Evolutionary conservation across 2,888 invertebrate species (phyloP).

Genomic region (Autographa pulchrina): DNA sequence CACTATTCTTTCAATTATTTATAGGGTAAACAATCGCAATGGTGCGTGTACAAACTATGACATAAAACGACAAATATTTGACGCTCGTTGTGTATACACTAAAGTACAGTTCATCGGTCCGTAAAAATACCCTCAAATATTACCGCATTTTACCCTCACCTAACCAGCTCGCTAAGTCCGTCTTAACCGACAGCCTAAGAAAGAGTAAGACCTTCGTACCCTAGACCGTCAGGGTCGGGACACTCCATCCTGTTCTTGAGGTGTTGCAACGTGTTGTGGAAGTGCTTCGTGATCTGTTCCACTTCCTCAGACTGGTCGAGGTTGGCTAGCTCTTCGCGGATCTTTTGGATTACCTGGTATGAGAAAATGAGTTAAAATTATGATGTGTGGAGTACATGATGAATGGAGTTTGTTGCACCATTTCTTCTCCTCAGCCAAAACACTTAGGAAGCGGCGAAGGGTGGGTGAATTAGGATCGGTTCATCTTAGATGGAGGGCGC

Average conservation of each 20-base stretch:
- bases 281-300: conserved; percentile 98
- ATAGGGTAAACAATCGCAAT: too few species aligned
- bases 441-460: too few species aligned
- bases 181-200: conserved; percentile 60
- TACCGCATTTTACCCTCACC: neutral
- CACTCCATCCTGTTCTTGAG: conserved; percentile 91
- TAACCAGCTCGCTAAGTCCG: too few species aligned
- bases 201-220: conserved; percentile 90
- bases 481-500: too few species aligned
- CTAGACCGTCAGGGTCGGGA: conserved; percentile 90
- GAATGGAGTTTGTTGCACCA: too few species aligned
- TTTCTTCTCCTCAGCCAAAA: too few species aligned
- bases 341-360: conserved; percentile 95
- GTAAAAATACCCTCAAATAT: neutral
- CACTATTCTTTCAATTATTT: too few species aligned
- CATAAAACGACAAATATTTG: too few species aligned
- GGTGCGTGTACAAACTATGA: too few species aligned
- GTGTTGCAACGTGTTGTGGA: conserved; percentile 96
- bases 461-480: too few species aligned
- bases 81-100: too few species aligned
- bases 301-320: conserved; percentile 98
- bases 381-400: too few species aligned
- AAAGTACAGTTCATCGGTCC: neutral
- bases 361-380: conserved; percentile 9
- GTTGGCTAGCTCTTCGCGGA: conserved; percentile 97